Base-by-base conservation (phyloP, 2,797 vertebrate species). In the Erethizon dorsatum region DNA sequence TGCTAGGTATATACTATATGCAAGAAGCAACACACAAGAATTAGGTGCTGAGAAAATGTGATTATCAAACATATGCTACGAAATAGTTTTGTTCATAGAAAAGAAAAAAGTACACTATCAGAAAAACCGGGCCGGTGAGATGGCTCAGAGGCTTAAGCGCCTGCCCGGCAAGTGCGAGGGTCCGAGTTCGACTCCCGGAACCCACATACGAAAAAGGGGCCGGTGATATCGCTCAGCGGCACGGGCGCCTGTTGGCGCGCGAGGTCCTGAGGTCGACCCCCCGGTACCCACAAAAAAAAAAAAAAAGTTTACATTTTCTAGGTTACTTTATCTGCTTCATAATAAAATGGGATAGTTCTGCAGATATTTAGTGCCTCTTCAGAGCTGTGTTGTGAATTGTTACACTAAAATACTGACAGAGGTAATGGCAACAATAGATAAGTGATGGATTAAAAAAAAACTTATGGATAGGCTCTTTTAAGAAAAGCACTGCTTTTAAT, bases 401-500 rank as follows among this genome's bases (percentile, higher is more conserved):
- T 86, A 94, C 15, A 52, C n/a, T 92, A 77, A 75, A 33, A 61
- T 71, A 61, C 86, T 67, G 18, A 33, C 3, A 37, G 20, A 87
- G 24, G n/a, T 82, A 71, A 56, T 86, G 54, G 52, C 69, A 83
- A 83, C 24, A 33, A 93, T 78, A 83, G n/a, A 9, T 69, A 78
- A 90, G 24, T 59, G 56, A 71, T 75, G 24, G 11, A 75, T 75
- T 47, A 11, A 24, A 41, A 71, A 41, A 24, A 75, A 2, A 22
- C 18, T 41, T 28, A 6, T 45, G 18, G 50, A n/a, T 2, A 57
- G 4, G 22, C 83, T 57, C 5, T 85, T 69, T 17, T 80, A 90
- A 83, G 52, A 52, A 90, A 94, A 87, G 26, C 24, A 69, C 31
- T 71, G 12, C 57, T 94, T 90, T 77, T 65, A 88, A 89, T 56